A percentile compares a stretch with the other conserved stretches of the same genome.
Conservation (phyloP, 2,113 vertebrate genomes). For the Osmerus mordax region DNA sequence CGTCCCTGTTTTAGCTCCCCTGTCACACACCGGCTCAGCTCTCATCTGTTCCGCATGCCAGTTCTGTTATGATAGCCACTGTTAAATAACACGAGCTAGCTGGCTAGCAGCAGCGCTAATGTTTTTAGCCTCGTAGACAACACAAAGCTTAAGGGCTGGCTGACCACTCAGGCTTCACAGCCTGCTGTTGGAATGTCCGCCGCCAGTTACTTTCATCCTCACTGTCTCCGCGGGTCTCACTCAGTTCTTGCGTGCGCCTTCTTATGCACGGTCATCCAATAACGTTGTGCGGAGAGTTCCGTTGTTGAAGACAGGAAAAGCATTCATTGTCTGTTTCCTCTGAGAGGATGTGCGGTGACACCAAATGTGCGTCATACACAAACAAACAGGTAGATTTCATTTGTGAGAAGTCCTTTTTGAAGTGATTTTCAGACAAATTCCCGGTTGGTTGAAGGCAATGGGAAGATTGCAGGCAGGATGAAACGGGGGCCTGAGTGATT, state of each 20-base stretch:
- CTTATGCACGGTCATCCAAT: no score
- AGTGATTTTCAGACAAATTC: not conserved
- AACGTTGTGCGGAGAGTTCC: no score
- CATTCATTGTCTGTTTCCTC: not conserved
- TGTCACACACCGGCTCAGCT: not conserved
- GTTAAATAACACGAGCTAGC: not conserved
- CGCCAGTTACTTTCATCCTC: not conserved
- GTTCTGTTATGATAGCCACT: not conserved
- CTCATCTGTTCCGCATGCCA: conserved; percentile 25
- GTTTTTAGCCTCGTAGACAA: not conserved
- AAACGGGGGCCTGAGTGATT: no score
- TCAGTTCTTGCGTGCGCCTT: no score
- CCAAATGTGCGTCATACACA: not conserved
- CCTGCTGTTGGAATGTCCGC: no score
- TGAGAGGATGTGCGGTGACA: not conserved
- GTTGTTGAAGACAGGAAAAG: no score
- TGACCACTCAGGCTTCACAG: no score
- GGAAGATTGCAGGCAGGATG: no score
- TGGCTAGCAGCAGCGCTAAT: not conserved
- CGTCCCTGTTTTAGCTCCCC: not conserved
- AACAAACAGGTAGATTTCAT: not conserved
- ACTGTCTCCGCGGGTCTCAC: no score
- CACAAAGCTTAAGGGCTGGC: no score
- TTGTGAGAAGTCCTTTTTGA: not conserved
- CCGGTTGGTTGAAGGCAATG: no score